Percentiles rank a stretch among this genome's conserved stretches.
Conservation (phyloP, 2,888 invertebrate species). For the Loripinus fragilis region DNA sequence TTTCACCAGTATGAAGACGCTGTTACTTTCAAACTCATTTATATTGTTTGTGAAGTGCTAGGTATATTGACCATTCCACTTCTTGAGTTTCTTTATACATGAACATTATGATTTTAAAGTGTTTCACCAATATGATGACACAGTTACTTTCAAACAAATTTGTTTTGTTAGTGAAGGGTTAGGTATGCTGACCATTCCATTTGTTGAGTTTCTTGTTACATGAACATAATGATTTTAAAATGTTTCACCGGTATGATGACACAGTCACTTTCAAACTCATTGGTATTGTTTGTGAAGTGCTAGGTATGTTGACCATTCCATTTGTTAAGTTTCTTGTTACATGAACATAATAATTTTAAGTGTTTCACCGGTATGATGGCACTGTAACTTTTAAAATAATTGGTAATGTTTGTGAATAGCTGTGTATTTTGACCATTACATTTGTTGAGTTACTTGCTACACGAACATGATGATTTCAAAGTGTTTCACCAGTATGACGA, state of each 20-base stretch:
- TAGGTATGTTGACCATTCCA: too few relatives aligned
- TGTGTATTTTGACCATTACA: constrained; percentile 75
- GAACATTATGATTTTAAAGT: constrained; percentile 71
- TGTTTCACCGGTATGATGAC: constrained; percentile 77
- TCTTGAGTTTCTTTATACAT: too few relatives aligned
- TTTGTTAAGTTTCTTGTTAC: too few relatives aligned
- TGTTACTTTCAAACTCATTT: constrained; percentile 71
- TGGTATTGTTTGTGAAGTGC: too few relatives aligned
- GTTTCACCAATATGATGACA: constrained; percentile 76
- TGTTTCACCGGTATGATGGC: constrained; percentile 77
- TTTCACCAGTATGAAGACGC: constrained; percentile 76
- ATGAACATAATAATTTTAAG: constrained; percentile 70
- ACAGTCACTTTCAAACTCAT: constrained; percentile 71
- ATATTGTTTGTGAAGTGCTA: constrained; percentile 69
- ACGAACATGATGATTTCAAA: constrained; percentile 70
- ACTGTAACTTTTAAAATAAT: constrained; percentile 70
- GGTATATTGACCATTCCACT: constrained; percentile 70
- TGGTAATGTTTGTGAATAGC: constrained; percentile 68
- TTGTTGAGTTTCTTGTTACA: too few relatives aligned
- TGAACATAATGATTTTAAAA: constrained; percentile 70
- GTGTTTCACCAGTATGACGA: constrained; percentile 77
- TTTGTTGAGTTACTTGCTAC: too few relatives aligned
- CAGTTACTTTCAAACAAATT: constrained; percentile 70
- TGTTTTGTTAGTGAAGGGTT: constrained; percentile 70
- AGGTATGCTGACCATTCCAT: constrained; percentile 69